Percentiles rank a stretch among this genome's conserved stretches.
phyloP scores from a whole-genome alignment of 2,113 vertebrate species.

The Sturnira hondurensis region DNA sequence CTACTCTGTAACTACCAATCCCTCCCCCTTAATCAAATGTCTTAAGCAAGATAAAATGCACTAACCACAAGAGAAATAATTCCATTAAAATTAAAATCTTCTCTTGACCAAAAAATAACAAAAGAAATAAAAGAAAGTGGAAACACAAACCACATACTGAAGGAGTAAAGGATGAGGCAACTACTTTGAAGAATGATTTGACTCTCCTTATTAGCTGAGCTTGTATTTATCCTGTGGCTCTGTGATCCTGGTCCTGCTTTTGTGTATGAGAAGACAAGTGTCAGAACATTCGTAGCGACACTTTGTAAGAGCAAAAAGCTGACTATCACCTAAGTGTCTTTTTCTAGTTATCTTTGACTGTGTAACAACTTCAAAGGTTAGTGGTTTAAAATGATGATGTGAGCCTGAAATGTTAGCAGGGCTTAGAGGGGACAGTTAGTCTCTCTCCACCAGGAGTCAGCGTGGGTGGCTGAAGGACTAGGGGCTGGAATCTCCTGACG shows the following conservation, averaged over 20 bases:
- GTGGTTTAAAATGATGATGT: neutral
- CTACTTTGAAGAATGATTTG: neutral
- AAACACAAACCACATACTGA: neutral
- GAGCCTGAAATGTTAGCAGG: neutral
- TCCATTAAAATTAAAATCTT: neutral
- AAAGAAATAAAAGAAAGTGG: neutral
- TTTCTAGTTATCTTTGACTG: neutral
- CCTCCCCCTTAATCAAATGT: neutral
- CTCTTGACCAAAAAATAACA: neutral
- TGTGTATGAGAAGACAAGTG: neutral
- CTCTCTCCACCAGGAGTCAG: neutral
- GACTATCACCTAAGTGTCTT: neutral
- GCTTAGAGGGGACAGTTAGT: neutral
- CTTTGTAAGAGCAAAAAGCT: neutral
- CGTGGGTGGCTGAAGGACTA: neutral
- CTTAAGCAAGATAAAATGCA: neutral
- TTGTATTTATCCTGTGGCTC: neutral
- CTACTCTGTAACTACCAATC: neutral
- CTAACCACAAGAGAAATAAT: neutral
- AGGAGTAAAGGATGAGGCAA: neutral
- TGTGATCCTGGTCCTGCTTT: neutral
- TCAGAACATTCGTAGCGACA: neutral
- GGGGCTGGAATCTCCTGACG: neutral
- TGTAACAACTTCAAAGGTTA: neutral
- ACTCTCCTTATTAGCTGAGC: neutral